These are phyloP conservation scores for Mandrillus leucophaeus DNA, from an alignment of 2,113 vertebrate species.

Conservation along the genomic window DNA sequence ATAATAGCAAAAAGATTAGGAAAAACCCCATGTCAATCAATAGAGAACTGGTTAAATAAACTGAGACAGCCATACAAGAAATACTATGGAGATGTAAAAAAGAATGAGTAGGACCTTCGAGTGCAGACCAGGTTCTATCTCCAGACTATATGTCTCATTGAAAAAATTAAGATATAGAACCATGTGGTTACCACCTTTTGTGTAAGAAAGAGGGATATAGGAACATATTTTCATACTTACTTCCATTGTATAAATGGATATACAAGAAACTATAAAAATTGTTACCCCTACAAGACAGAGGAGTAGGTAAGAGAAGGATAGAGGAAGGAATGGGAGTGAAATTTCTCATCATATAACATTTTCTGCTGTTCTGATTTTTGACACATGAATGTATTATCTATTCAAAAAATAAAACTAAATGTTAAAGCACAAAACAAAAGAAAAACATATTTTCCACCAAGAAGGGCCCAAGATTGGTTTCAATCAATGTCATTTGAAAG, in stretches of 20 bases:
- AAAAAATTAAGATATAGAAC: not conserved
- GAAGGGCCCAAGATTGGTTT: not conserved
- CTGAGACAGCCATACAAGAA: not conserved
- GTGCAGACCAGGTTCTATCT: not conserved
- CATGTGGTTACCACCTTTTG: not conserved
- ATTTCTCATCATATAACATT: not conserved
- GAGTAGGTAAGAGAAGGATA: not conserved
- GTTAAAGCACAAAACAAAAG: not conserved
- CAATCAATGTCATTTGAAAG: not conserved
- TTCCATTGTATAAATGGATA: not conserved
- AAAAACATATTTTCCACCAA: not conserved
- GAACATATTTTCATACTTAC: not conserved
- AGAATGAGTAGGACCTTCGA: not conserved
- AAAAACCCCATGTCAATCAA: not conserved
- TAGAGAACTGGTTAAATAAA: constrained; percentile 15
- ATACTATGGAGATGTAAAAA: not conserved
- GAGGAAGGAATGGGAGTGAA: not conserved
- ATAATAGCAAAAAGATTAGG: not conserved
- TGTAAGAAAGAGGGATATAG: not conserved
- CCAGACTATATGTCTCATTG: not conserved
- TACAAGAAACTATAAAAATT: not conserved
- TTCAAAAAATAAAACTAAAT: not conserved
- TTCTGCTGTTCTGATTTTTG: not conserved
- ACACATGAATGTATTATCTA: not conserved
- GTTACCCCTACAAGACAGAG: not conserved